phyloP scores from a whole-genome alignment of 2,113 vertebrate genomes.

The Silurus glanis region DNA sequence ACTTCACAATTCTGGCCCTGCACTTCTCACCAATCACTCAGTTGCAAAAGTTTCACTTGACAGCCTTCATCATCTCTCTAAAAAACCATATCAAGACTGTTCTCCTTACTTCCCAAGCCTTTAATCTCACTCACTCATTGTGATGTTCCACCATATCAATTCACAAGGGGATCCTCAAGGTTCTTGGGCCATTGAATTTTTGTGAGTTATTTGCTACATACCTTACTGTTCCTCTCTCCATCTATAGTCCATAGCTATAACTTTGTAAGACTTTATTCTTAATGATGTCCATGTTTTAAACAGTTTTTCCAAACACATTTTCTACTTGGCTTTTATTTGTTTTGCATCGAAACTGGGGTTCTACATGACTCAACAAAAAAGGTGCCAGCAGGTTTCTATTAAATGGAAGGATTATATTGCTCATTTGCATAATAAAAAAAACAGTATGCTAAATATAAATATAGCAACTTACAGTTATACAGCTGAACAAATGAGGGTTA shows the following conservation, averaged over 20 bases:
- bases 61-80: background rate
- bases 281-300: background rate
- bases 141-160: background rate
- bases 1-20: background rate
- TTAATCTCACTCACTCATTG: background rate
- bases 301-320: too few species aligned
- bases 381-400: background rate
- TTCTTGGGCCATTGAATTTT: background rate
- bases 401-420: background rate
- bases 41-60: conserved; percentile 4
- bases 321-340: background rate
- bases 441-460: too few species aligned
- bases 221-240: too few species aligned
- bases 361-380: background rate
- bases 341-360: background rate
- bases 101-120: background rate
- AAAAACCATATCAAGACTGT: background rate
- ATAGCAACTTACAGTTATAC: too few species aligned
- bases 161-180: conserved; percentile 1
- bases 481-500: too few species aligned
- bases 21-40: background rate
- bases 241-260: background rate
- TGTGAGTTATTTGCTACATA: background rate
- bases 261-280: background rate
- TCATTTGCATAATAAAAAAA: background rate